Evolutionary conservation across 92 coral and sea anemone genomes (phyloP).

Genomic region (Metridium senile): DNA sequence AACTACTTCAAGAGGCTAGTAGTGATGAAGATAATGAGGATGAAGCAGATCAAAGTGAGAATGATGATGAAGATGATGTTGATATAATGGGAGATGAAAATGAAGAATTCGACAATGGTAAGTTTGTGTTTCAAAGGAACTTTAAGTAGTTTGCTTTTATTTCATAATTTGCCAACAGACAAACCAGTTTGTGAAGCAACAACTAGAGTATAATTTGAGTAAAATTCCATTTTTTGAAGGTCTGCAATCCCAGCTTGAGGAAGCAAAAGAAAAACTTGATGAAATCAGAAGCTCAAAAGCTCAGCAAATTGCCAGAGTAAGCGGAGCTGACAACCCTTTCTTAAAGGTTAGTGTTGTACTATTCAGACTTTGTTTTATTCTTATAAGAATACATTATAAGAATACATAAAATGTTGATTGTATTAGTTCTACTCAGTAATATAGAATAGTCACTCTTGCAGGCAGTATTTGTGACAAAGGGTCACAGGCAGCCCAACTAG

Average conservation of each 20-base stretch:
- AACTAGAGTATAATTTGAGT: not conserved
- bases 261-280: conserved; percentile 61
- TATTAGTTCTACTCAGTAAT: too few species aligned
- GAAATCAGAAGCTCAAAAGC: conserved; percentile 76
- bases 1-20: conserved; percentile 93
- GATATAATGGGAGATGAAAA: conserved; percentile 66
- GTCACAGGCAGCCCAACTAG: too few species aligned
- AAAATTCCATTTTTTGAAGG: conserved; percentile 14
- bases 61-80: conserved; percentile 52
- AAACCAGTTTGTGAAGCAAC: too few species aligned
- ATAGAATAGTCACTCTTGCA: too few species aligned
- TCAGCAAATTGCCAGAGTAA: conserved; percentile 82
- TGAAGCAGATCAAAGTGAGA: conserved; percentile 68
- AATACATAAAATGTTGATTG: too few species aligned
- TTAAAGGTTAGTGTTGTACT: conserved; percentile 71
- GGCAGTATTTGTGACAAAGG: too few species aligned
- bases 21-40: conserved; percentile 94
- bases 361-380: not conserved
- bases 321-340: conserved; percentile 93
- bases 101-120: conserved; percentile 55
- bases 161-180: too few species aligned
- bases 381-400: too few species aligned
- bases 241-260: conserved; percentile 52
- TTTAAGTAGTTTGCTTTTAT: not conserved
- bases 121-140: not conserved